Base-by-base conservation (phyloP, 2,888 invertebrate genomes). In the Druceiella hillmani region DNA sequence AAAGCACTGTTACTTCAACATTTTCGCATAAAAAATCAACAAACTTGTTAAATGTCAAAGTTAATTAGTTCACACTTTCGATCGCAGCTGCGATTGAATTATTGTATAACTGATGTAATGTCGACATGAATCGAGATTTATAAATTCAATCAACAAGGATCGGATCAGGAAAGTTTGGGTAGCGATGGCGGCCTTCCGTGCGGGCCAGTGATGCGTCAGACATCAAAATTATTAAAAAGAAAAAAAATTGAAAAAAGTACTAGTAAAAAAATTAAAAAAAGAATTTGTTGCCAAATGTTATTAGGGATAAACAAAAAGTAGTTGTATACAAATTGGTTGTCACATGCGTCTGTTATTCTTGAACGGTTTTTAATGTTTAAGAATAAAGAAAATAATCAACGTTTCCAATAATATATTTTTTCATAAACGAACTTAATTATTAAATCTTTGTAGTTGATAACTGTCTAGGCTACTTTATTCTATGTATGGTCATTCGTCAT, bases 221-320 rank as follows among this genome's bases (percentile, higher is more conserved):
- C 50, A 53, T 57, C 41, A 44, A 52, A 56, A 54, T 58, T 55
- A 57, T 58, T 55, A 50, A 54, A 53, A 57, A 61, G 53, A 60
- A 59, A 57, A 55, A 56, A 58, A 57, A 56, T 49, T 36, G 48
- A 54, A 56, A 30, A 11, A 12, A 33, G 22, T 24, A 17, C n/a
- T 9, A 9, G 12, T 32, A 11, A 58, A 56, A 53, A 47, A 52
- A 55, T 35, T 35, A 35, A 58, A 62, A 62, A 64, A 62, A 65
- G 60, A 65, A 65, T 67, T 70, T 70, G 72, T 72, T 72, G 72
- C 72, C 72, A 72, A 72, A 72, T 69, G 69, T 70, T 69, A 61
- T 69, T 70, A 69, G 66, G 61, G 58, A 62, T 69, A 59, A 62
- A 64, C 62, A 55, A 62, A 64, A 68, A 69, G 68, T 64, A n/a